Evolutionary conservation across 2,113 vertebrate species (phyloP).

Genomic region (Motacilla alba): DNA sequence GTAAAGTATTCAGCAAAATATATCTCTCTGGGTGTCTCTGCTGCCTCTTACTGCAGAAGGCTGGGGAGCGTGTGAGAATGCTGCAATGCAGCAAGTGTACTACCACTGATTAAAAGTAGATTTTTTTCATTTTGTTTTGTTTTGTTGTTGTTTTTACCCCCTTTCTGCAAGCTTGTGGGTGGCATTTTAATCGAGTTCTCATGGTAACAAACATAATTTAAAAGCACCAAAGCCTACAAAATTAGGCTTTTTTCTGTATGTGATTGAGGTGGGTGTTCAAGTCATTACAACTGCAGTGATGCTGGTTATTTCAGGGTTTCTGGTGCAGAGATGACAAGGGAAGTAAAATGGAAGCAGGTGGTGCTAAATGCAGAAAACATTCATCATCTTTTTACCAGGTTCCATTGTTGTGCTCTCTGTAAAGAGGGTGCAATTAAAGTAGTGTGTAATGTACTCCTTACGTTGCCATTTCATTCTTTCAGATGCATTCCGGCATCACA

Average conservation of each 20-base stretch:
- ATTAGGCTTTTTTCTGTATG: background rate
- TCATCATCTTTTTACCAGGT: background rate
- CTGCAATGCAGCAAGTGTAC: constrained; percentile 56
- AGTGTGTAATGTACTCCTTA: background rate
- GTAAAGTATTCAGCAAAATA: constrained; percentile 34
- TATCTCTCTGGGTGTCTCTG: constrained; percentile 2
- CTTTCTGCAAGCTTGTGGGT: constrained; percentile 10
- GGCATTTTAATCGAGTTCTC: constrained; percentile 59
- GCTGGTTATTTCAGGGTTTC: background rate
- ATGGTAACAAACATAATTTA: constrained; percentile 49
- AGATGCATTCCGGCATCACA: background rate
- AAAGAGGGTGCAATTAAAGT: background rate
- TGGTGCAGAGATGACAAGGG: constrained; percentile 21
- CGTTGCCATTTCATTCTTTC: background rate
- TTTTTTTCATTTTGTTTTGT: background rate
- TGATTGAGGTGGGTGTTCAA: constrained; percentile 43
- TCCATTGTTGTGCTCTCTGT: constrained; percentile 3
- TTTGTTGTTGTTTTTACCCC: background rate
- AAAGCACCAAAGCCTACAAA: constrained; percentile 46
- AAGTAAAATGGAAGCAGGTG: constrained; percentile 19
- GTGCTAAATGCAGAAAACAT: background rate
- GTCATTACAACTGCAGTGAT: constrained; percentile 49
- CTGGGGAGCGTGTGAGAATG: constrained; percentile 37
- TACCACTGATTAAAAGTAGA: constrained; percentile 40
- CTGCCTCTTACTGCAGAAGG: constrained; percentile 21